Base-by-base conservation (phyloP, 2,113 vertebrate species). In the Rhegmatorhina hoffmannsi region DNA sequence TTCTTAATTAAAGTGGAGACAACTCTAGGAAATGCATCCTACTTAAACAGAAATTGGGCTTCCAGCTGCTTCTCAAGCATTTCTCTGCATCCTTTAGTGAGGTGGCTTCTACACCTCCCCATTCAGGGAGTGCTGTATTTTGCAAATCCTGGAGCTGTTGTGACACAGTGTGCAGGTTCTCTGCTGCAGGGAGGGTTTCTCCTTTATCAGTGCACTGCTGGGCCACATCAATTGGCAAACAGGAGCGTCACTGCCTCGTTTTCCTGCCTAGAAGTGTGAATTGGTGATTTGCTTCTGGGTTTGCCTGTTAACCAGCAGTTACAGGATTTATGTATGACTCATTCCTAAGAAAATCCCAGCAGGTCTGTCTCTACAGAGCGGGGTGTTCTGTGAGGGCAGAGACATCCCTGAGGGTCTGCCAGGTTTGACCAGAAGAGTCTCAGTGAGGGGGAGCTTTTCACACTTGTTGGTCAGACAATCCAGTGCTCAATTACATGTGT, bases 321-420 rank as follows among this genome's bases (percentile, higher is more conserved):
- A 12, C 17, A 49, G 60, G 38, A 18, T 55, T 90, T n/a, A 12
- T 28, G 7, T 34, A 2, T 4, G 28, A 24, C 33, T 62, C 9
- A 18, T 89, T 58, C 19, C 59, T 74, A 43, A 36, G 50, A 46
- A 18, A 10, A 25, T 38, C 46, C 21, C 26, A 40, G 8, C 8
- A 26, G 7, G 1, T 4, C 11, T 29, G 17, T 28, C 3, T 19
- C 20, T 63, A 2, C 16, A 40, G 0, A 18, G n/a, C 47, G 49
- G 28, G 5, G 1, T 86, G 38, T 44, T 50, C 60, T 84, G 43
- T 59, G 11, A 10, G 43, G 44, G 17, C 47, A 67, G 0, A 34
- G 25, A 10, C 5, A 46, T 24, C 23, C 64, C 21, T 13, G 43
- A 74, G 34, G 43, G 21, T 47, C 12, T 78, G 38, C 38, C 16